Evolutionary conservation across 2,113 vertebrate genomes (phyloP), one percentile per base, ranked within the genome.

Genomic region (Zootoca vivipara): DNA sequence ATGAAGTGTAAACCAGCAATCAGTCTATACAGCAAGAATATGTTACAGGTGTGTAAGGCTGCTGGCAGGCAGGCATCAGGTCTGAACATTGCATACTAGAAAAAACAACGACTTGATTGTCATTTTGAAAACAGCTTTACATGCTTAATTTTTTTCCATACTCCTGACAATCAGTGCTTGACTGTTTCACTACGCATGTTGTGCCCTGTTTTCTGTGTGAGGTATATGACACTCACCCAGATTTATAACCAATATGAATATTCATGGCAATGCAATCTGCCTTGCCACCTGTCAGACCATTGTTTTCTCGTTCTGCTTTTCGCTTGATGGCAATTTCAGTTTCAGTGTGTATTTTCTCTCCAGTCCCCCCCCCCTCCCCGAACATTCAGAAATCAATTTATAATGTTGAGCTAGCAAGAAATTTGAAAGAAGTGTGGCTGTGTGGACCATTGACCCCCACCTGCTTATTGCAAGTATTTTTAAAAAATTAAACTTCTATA

Each of bases 231-330:
- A 69, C 35, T 42, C 6, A 87, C 35, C n/a, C 79, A 80, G 58
- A 26, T 56, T 30, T 24, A 33, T 79, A 85, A 89, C 86, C 77
- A 94, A 90, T 20, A 58, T 79, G 83, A 87, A 83, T 91, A 72
- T 83, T 90, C 93, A 83, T 65, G 90, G 30, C 77, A 92, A 93
- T 67, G 28, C 89, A 91, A 91, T 87, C 90, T 94, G 87, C 79
- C 94, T 26, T 35, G 26, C 73, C 86, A 93, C 67, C 87, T 89
- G 38, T 67, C 30, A n/a, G 87, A 90, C 83, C 79, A 42, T 28
- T 88, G 72, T 74, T 42, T 90, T 93, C 78, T 92, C 56, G 78
- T 84, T 82, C 40, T 26, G 20, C 79, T 77, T 52, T 56, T 84
- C 82, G 85, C 74, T 73, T 18, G 40, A 40, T 72, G 89, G 28